These are phyloP conservation scores for Drosophila diplacantha DNA, from an alignment of 2,888 invertebrate species.

Conservation along the genomic window DNA sequence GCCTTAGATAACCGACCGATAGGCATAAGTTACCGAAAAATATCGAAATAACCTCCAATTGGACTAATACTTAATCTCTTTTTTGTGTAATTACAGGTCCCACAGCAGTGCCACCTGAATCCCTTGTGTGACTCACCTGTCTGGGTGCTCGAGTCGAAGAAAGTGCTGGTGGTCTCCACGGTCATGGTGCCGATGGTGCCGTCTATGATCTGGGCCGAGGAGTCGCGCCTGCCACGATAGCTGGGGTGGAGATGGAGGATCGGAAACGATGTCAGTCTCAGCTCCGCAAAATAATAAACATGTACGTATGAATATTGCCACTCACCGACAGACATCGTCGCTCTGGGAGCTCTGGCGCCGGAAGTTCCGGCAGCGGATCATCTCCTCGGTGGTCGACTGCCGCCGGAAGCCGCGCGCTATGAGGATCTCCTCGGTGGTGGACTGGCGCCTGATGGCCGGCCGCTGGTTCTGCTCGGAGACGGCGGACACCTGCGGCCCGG, in stretches of 20 bases:
- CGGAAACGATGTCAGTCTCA: background rate
- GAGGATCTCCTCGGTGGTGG: conserved; percentile 93
- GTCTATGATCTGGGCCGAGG: conserved; percentile 92
- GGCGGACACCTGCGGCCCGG: conserved; percentile 79
- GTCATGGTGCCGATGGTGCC: conserved; percentile 96
- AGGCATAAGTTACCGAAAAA: too few relatives aligned
- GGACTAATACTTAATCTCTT: background rate
- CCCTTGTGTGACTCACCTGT: conserved; percentile 84
- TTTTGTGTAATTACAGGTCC: background rate
- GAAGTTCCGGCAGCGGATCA: conserved; percentile 94
- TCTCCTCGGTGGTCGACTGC: conserved; percentile 94
- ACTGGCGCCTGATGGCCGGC: conserved; percentile 89
- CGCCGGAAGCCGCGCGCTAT: conserved; percentile 93
- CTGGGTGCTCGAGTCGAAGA: conserved; percentile 94
- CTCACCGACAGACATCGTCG: conserved; percentile 85
- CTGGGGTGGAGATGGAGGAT: conserved; percentile 42
- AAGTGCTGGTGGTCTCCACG: conserved; percentile 93
- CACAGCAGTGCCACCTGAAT: too few relatives aligned
- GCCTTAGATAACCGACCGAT: too few relatives aligned
- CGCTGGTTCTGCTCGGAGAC: conserved; percentile 80
- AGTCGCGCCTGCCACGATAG: conserved; percentile 81
- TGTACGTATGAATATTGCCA: too few relatives aligned
- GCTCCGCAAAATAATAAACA: too few relatives aligned
- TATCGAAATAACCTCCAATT: background rate
- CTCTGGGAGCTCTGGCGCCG: conserved; percentile 93